These are phyloP conservation scores for Chromoteleia sp. DNA, from an alignment of 2,888 invertebrate genomes.

Conservation along the genomic window DNA sequence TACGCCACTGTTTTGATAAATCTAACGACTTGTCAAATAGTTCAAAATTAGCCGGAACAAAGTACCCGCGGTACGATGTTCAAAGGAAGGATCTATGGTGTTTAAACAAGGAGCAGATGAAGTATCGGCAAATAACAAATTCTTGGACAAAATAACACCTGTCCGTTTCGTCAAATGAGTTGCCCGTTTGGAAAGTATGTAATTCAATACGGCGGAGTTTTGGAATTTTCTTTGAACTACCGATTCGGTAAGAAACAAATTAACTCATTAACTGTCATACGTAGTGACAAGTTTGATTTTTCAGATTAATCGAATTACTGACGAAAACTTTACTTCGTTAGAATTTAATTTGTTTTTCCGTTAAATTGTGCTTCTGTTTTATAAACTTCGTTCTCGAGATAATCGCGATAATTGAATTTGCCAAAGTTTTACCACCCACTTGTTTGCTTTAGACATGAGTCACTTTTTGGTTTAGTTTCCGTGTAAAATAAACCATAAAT, in stretches of 20 bases:
- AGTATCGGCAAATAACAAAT: conserved; percentile 54
- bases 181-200: conserved; percentile 50
- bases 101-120: conserved; percentile 45
- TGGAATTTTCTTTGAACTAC: conserved; percentile 42
- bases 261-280: conserved; percentile 6
- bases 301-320: too few species aligned
- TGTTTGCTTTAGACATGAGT: conserved; percentile 54
- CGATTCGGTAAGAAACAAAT: conserved; percentile 7
- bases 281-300: background rate
- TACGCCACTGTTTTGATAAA: conserved; percentile 58
- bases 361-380: too few species aligned
- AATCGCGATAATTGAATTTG: conserved; percentile 47
- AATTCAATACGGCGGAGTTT: conserved; percentile 30
- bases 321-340: too few species aligned
- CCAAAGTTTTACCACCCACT: conserved; percentile 43
- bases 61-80: conserved; percentile 73
- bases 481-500: conserved; percentile 49
- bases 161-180: conserved; percentile 37
- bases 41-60: conserved; percentile 78
- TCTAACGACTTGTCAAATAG: conserved; percentile 73
- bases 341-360: too few species aligned
- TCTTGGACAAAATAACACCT: conserved; percentile 42
- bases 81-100: conserved; percentile 16
- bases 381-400: background rate
- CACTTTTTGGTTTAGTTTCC: conserved; percentile 35